These are phyloP conservation scores for Anseranas semipalmata DNA, from an alignment of 2,113 vertebrate species.

Conservation along the genomic window DNA sequence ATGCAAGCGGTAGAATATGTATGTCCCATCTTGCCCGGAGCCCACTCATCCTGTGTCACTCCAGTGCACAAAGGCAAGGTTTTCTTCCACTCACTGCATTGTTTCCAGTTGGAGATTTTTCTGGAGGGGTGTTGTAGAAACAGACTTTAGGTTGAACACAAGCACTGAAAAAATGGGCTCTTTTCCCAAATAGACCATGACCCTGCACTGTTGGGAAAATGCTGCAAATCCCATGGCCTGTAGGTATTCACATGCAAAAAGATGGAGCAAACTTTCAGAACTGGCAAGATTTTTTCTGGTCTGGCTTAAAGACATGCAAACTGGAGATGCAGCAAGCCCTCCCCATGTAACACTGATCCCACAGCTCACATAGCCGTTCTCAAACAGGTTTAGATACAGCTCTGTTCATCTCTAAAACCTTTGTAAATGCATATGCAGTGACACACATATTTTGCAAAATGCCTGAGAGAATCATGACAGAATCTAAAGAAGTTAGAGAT, in stretches of 20 bases:
- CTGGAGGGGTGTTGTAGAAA: background rate
- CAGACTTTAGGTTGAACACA: background rate
- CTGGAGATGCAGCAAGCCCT: background rate
- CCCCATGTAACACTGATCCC: background rate
- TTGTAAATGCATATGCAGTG: background rate
- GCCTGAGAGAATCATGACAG: background rate
- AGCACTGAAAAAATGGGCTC: background rate
- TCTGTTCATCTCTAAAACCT: background rate
- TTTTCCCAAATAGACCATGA: background rate
- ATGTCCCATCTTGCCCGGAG: background rate
- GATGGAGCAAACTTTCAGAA: background rate
- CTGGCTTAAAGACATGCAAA: background rate
- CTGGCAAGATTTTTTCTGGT: background rate
- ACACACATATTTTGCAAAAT: background rate
- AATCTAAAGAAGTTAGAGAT: conserved; percentile 2
- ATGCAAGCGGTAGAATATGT: background rate
- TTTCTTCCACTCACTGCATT: background rate
- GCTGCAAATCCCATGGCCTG: background rate
- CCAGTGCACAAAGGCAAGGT: background rate
- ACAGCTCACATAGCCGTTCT: background rate
- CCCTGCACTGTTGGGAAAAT: background rate
- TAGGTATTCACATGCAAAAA: background rate
- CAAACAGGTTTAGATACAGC: background rate
- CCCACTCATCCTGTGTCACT: background rate
- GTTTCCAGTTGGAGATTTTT: background rate